A percentile compares a stretch with the other conserved stretches of the same genome.
Evolutionary conservation across 2,113 vertebrate species (phyloP).

Genomic region (Steatornis caripensis): DNA sequence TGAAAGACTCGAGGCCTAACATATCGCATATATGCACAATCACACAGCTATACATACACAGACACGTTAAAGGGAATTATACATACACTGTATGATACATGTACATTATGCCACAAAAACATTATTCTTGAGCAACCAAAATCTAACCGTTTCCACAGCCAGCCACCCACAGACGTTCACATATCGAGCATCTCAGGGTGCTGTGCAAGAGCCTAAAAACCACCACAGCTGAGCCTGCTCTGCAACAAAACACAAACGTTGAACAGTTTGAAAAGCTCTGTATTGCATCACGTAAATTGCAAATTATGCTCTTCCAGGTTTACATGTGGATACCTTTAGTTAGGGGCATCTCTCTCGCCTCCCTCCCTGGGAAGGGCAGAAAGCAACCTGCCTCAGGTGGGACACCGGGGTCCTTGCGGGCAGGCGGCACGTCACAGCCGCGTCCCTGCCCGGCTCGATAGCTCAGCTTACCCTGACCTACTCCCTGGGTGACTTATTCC

Average conservation of each 20-base stretch:
- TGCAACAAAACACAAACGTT: not conserved
- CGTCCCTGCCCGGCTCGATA: not conserved
- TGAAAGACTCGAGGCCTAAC: not conserved
- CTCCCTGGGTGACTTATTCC: not conserved
- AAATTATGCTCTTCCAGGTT: not conserved
- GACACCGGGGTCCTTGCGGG: not conserved
- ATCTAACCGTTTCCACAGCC: not conserved
- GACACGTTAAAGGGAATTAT: not conserved
- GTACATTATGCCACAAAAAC: not conserved
- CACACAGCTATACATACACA: not conserved
- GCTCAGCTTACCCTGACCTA: not conserved
- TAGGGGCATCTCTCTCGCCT: not conserved
- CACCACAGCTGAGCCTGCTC: not conserved
- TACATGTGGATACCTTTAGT: not conserved
- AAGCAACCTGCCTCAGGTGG: not conserved
- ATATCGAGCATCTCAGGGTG: not conserved
- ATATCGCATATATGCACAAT: rapidly evolving
- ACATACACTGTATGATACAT: not conserved
- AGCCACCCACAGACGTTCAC: rapidly evolving
- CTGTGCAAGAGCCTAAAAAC: not conserved
- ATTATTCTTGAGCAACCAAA: not conserved
- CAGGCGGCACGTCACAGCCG: not conserved
- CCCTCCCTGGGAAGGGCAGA: not conserved
- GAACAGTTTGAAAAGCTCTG: not conserved
- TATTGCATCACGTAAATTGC: not conserved